Conservation (phyloP, 2,113 vertebrate species). For the Excalfactoria chinensis region DNA sequence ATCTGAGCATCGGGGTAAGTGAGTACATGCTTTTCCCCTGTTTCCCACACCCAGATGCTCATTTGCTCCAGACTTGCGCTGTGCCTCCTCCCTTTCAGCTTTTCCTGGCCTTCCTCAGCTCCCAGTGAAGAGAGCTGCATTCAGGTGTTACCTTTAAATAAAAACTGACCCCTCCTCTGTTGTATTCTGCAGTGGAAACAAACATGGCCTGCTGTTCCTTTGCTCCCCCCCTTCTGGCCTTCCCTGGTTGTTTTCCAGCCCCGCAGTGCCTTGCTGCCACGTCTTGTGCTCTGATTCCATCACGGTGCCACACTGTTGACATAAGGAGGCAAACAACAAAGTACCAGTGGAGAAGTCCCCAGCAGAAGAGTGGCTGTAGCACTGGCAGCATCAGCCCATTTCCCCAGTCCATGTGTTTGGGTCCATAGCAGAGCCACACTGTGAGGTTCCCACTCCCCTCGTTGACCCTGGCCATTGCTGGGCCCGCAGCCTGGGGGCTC, state of each 20-base stretch:
- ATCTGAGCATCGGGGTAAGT: neutral
- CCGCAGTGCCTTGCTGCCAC: neutral
- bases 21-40: neutral
- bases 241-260: neutral
- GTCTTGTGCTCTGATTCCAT: neutral
- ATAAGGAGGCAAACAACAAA: neutral
- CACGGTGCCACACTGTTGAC: accelerated
- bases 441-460: neutral
- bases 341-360: neutral
- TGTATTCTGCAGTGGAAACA: neutral
- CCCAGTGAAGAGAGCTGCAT: neutral
- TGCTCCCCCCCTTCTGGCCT: neutral
- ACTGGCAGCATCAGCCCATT: accelerated
- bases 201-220: neutral
- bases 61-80: neutral
- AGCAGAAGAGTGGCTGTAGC: accelerated
- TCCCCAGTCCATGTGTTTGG: neutral
- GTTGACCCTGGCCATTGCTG: neutral
- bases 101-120: neutral
- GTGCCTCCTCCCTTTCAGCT: neutral
- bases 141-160: neutral
- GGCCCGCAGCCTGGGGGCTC: neutral
- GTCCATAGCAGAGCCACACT: neutral
- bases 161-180: neutral
- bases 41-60: neutral